A percentile compares a stretch with the other conserved stretches of the same genome.
Evolutionary conservation across 1,140 invertebrate genomes (phyloP).

Genomic region (Paracyclopina nana): DNA sequence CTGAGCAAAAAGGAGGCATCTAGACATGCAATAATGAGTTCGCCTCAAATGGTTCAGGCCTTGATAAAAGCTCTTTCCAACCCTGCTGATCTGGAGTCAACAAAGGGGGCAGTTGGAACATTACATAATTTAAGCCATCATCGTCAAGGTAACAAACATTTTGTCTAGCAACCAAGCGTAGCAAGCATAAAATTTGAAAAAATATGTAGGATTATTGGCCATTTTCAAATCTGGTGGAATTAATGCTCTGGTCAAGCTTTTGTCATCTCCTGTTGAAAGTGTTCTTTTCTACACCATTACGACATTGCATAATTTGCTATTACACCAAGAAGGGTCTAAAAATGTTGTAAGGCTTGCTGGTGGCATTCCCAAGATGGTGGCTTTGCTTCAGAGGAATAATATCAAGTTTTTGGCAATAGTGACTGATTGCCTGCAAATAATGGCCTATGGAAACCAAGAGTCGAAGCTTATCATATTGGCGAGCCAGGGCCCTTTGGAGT

Average conservation of each 20-base stretch:
- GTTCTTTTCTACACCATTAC: conserved; percentile 96
- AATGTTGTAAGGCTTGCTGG: conserved; percentile 90
- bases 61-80: conserved; percentile 84
- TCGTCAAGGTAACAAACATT: too few relatives aligned
- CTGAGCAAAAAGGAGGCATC: conserved; percentile 96
- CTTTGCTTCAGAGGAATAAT: conserved; percentile 81
- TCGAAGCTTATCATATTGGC: conserved; percentile 93
- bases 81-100: conserved; percentile 87
- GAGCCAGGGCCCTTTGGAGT: conserved; percentile 82
- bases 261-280: conserved; percentile 81
- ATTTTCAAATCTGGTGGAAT: conserved; percentile 98
- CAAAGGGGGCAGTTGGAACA: conserved; percentile 81
- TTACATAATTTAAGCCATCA: conserved; percentile 94
- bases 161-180: too few relatives aligned
- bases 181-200: too few relatives aligned
- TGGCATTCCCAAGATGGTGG: conserved; percentile 95
- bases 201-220: conserved; percentile 69
- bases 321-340: conserved; percentile 95
- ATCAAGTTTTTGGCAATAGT: conserved; percentile 94
- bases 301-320: conserved; percentile 88
- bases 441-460: conserved; percentile 74
- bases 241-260: conserved; percentile 79
- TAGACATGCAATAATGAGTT: conserved; percentile 94
- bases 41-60: conserved; percentile 84
- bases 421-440: conserved; percentile 94